Conservation (phyloP, 2,797 vertebrate species). For the Microtus agrestis region DNA sequence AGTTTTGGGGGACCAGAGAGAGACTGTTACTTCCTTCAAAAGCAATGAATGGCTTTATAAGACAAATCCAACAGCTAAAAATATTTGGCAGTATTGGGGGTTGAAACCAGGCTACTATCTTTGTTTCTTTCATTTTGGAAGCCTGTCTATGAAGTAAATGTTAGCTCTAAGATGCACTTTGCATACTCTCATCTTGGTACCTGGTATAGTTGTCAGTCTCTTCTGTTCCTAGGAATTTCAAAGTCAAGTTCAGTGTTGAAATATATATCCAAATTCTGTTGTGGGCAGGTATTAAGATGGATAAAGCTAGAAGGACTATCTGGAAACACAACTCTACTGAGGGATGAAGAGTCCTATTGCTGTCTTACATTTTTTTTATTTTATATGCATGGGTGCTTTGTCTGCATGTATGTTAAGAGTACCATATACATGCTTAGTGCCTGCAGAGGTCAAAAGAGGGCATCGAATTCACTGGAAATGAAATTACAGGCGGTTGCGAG, state of each 20-base stretch:
- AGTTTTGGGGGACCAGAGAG: not conserved
- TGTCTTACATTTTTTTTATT: not conserved
- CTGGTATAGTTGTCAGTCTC: not conserved
- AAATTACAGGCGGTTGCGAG: not conserved
- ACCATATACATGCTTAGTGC: not conserved
- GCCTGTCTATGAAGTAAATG: slow-evolving; percentile 6
- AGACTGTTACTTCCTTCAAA: slow-evolving; percentile 34
- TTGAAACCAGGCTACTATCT: not conserved
- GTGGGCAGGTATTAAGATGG: not conserved
- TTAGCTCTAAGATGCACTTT: slow-evolving; percentile 20
- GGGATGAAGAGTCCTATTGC: not conserved
- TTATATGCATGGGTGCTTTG: not conserved
- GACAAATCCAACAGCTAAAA: not conserved
- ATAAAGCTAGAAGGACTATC: not conserved
- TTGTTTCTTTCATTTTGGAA: slow-evolving; percentile 48
- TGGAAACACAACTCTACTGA: not conserved
- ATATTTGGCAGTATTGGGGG: not conserved
- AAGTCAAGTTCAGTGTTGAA: slow-evolving; percentile 42
- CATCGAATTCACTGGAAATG: not conserved
- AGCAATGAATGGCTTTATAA: slow-evolving; percentile 14
- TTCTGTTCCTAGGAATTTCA: slow-evolving; percentile 54
- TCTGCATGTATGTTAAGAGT: not conserved
- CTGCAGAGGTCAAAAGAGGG: not conserved
- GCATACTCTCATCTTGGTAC: not conserved
- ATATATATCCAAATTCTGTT: not conserved